Evolutionary conservation across 1,140 invertebrate species (phyloP), one percentile per base, ranked within the genome.

Genomic region (Papilio machaon): DNA sequence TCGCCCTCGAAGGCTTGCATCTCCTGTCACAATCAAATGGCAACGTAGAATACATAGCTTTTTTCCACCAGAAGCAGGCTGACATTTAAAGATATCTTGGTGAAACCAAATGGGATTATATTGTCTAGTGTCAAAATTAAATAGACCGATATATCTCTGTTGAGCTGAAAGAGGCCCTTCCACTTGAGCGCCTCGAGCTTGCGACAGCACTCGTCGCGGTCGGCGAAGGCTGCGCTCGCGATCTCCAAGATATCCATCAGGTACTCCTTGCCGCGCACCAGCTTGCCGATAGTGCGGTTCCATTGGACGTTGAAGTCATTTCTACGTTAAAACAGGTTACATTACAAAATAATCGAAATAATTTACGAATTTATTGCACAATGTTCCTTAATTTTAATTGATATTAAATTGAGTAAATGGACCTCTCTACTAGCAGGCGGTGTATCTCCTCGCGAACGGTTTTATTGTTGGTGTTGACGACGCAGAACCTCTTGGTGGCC

Each of bases 1-100:
- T 97, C 96, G 58, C 97, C 93, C 85, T 97, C 96, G 49, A 97
- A 95, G 82, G 97, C 97, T 91, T 97, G 96, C 96, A 98, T 97
- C 91, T 98, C 97, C 86, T 95, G 83, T 77, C n/a, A 74, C 5
- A 79, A 79, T 54, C 10, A 15, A 82, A 52, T 77, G 54, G 52
- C 52, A 77, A 58, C 23, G 38, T 60, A 73, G 38, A 46, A 10
- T 49, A 78, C 3, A 79, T 54, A 17, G 4, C n/a, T n/a, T 5
- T n/a, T 19, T 19, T 8, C n/a, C 58, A n/a, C 38, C 7, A 3
- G 38, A 43, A 43, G 38, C 38, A 43, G 38, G 38, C 23, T 30
- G 2, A 30, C 23, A 30, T 30, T 30, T 30, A 30, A 30, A 30
- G 23, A 7, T 43, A 6, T 43, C 38, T 43, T 43, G 38, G 38